phyloP scores from a whole-genome alignment of 2,797 vertebrate genomes.

The Falco columbarius region DNA sequence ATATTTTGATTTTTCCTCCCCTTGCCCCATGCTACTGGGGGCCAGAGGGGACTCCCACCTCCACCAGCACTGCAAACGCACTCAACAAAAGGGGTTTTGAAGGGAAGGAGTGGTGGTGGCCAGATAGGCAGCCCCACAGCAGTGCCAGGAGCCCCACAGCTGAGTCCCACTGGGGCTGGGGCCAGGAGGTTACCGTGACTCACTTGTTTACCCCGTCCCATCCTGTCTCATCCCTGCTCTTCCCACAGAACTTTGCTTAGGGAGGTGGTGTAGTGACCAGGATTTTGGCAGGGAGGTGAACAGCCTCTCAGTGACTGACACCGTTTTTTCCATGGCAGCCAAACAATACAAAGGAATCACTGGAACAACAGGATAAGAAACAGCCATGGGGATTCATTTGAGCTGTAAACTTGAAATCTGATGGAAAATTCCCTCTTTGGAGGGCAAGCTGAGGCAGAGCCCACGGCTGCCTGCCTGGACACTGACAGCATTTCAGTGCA shows the following conservation, averaged over 20 bases:
- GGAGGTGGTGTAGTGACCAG: not conserved
- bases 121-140: not conserved
- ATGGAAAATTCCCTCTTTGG: not conserved
- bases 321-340: not conserved
- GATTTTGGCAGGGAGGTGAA: not conserved
- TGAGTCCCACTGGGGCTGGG: not conserved
- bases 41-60: not conserved
- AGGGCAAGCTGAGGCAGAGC: not conserved
- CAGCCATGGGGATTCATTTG: not conserved
- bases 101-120: rapidly evolving
- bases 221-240: not conserved
- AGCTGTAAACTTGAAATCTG: not conserved
- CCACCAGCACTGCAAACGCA: not conserved
- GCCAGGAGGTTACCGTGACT: not conserved
- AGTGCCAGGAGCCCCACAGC: not conserved
- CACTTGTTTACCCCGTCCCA: not conserved
- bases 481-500: rapidly evolving
- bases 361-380: not conserved
- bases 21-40: not conserved
- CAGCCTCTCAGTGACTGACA: not conserved
- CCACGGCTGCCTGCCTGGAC: not conserved
- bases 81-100: not conserved
- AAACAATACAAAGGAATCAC: not conserved
- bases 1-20: not conserved
- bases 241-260: not conserved